Percentiles rank a stretch among this genome's conserved stretches.
These are phyloP conservation scores for Alligator sinensis DNA, from an alignment of 2,113 vertebrate species.

Conservation along the genomic window DNA sequence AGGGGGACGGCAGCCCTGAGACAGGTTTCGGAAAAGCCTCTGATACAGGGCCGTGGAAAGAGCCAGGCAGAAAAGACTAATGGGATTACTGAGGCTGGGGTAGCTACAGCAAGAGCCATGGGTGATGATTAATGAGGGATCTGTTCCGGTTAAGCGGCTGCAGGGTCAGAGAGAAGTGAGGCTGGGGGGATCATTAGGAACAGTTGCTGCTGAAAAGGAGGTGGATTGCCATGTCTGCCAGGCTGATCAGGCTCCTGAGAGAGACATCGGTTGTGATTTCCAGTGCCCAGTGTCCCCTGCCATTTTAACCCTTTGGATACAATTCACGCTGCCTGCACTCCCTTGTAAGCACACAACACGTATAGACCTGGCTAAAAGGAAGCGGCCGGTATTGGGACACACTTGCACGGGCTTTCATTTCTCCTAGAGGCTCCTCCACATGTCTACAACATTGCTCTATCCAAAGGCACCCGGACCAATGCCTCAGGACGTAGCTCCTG, in stretches of 20 bases:
- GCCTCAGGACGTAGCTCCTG: neutral
- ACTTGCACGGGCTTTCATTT: neutral
- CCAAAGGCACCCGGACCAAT: too few species aligned
- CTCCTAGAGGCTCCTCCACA: neutral
- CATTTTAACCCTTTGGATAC: neutral
- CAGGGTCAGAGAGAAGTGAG: accelerated
- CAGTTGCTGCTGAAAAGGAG: neutral
- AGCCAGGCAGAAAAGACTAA: neutral
- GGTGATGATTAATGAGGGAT: neutral
- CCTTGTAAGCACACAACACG: neutral
- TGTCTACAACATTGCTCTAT: neutral
- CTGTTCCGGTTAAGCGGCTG: neutral
- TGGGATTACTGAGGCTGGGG: neutral
- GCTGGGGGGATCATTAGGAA: neutral
- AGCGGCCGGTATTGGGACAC: neutral
- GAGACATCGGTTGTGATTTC: neutral
- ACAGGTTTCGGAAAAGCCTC: neutral
- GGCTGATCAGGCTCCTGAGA: neutral
- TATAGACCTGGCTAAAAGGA: neutral
- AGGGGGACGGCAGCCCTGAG: neutral
- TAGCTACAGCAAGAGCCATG: accelerated
- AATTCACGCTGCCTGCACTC: neutral
- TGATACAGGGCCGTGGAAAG: neutral
- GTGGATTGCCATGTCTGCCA: accelerated
- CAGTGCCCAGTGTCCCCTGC: neutral